Conservation (phyloP, 2,113 vertebrate species). For the Chunga burmeisteri region DNA sequence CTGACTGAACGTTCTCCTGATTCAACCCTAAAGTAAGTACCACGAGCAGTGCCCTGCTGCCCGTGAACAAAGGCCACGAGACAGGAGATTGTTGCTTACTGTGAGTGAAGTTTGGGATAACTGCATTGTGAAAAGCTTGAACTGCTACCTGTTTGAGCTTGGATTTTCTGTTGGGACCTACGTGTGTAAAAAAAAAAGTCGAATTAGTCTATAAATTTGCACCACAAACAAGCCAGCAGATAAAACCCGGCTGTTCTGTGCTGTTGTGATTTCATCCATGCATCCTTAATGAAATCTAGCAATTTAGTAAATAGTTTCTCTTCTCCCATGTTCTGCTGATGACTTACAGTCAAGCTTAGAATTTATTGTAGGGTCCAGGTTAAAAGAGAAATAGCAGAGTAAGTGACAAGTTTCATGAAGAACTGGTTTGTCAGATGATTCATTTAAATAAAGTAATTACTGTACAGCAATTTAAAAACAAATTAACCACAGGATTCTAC, state of each 20-base stretch:
- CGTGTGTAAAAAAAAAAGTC: background rate
- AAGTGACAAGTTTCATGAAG: conserved; percentile 2
- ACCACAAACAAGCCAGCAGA: background rate
- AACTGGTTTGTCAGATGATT: background rate
- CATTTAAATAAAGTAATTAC: conserved; percentile 45
- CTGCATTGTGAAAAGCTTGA: background rate
- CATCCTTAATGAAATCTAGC: background rate
- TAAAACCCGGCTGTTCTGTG: background rate
- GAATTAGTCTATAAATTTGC: background rate
- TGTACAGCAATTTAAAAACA: background rate
- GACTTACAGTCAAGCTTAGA: background rate
- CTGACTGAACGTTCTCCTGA: background rate
- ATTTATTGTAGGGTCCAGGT: background rate
- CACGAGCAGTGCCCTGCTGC: background rate
- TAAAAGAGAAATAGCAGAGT: conserved; percentile 37
- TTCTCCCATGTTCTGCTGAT: background rate
- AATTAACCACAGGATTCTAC: background rate
- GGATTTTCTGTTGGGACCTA: background rate
- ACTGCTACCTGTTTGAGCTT: background rate
- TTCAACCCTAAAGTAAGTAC: background rate
- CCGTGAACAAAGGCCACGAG: background rate
- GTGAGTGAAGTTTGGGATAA: background rate
- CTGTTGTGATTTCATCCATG: background rate
- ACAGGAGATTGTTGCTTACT: background rate
- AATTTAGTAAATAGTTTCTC: background rate